Evolutionary conservation across 2,797 vertebrate species (phyloP).

Genomic region (Rhynchonycteris naso): DNA sequence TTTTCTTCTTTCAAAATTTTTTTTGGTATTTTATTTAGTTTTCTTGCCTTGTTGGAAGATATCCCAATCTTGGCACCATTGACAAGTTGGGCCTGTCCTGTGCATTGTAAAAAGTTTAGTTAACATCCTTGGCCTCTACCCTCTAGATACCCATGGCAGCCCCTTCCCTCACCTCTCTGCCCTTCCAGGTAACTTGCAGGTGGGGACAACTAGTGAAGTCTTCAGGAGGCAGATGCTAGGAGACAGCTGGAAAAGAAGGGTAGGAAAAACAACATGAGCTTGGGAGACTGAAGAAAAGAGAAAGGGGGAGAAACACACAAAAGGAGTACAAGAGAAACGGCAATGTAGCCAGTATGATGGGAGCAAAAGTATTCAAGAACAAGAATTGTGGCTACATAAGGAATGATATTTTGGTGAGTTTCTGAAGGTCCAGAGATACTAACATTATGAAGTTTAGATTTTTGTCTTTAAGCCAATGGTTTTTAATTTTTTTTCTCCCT

Average conservation of each 20-base stretch:
- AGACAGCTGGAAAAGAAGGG: neutral
- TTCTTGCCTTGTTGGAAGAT: neutral
- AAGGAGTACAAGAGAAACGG: neutral
- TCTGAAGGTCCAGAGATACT: neutral
- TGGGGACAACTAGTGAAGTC: neutral
- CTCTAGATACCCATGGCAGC: neutral
- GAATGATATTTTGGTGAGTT: neutral
- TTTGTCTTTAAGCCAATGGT: neutral
- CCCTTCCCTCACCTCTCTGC: neutral
- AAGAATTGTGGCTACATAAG: neutral
- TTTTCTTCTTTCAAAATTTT: neutral
- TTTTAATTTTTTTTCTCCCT: neutral
- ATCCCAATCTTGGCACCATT: neutral
- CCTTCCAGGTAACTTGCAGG: neutral
- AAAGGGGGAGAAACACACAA: neutral
- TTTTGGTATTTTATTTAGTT: neutral
- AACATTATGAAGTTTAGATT: neutral
- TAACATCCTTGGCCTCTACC: neutral
- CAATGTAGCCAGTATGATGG: no score
- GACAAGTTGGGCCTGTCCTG: neutral
- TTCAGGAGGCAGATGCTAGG: neutral
- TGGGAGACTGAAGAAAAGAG: neutral
- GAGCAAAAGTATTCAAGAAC: neutral
- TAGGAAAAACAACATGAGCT: neutral
- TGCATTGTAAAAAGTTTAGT: neutral